Evolutionary conservation across 2,113 vertebrate genomes (phyloP).

Genomic region (Myiozetetes cayanensis): DNA sequence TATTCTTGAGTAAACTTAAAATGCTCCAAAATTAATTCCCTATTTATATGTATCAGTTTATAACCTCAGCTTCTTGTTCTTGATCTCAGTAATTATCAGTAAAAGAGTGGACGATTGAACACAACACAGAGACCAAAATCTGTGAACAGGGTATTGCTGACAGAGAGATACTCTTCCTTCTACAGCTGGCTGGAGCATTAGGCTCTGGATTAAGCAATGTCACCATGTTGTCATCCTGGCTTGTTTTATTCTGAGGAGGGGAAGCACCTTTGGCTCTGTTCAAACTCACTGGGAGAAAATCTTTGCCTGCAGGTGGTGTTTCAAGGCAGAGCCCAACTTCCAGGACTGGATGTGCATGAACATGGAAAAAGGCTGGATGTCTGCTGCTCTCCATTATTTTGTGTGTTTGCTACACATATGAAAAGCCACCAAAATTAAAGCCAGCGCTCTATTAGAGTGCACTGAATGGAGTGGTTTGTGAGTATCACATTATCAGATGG

Average conservation of each 20-base stretch:
- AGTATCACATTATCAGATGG: neutral
- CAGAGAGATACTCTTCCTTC: neutral
- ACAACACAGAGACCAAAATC: neutral
- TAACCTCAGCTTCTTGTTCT: neutral
- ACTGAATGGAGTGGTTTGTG: neutral
- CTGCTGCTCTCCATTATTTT: neutral
- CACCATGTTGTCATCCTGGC: fast-evolving
- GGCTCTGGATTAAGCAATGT: neutral
- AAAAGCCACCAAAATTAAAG: neutral
- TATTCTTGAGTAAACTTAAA: neutral
- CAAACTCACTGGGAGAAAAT: neutral
- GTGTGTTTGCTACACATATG: neutral
- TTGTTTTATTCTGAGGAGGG: neutral
- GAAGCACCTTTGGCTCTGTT: neutral
- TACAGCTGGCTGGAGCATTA: neutral
- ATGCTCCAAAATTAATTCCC: neutral
- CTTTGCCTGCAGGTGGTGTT: neutral
- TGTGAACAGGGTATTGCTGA: neutral
- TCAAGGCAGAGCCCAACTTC: neutral
- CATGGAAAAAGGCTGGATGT: neutral
- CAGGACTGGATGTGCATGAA: neutral
- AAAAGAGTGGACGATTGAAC: neutral
- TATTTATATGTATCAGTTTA: neutral
- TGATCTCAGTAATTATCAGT: neutral
- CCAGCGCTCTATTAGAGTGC: neutral